Evolutionary conservation across 2,888 invertebrate species (phyloP), one percentile per base, ranked within the genome.

Genomic region (Mimachlamys varia): DNA sequence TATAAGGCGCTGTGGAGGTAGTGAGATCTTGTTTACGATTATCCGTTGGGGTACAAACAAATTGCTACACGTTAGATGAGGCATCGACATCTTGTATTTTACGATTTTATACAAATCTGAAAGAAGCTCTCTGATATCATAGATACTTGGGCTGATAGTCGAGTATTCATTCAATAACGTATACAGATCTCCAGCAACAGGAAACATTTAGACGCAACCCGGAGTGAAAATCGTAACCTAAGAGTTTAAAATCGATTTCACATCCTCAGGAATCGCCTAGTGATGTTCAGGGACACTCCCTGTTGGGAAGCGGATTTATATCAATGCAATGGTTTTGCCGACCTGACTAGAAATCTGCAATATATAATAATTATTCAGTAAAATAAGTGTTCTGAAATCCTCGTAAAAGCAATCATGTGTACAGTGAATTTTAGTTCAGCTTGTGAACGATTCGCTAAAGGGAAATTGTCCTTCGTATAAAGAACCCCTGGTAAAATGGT

Each of bases 151-250:
- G 33, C 12, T 76, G 76, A 76, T 76, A 76, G 55, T 55, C 13
- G 19, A 17, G 55, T 50, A 17, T 53, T n/a, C n/a, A 10, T 62
- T 5, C 33, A 27, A 76, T 76, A 4, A 33, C 3, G 27, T 76
- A 76, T 33, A 1, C 27, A 3, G 33, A 76, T 76, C 76, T 7
- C 33, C 27, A 4, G 0, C 76, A 27, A 33, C 22, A 76, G 33
- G 76, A 76, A 76, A 76, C 76, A 76, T 76, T 76, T 33, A 76
- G 76, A 76, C 15, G 76, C 10, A 76, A 76, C 76, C 33, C 7
- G 7, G 27, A 76, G 27, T 76, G 33, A 76, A 76, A 76, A 76
- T 27, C 10, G 15, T 33, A 33, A 76, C 33, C 15, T 76, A 0
- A 76, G 13, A 76, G 76, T 27, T 76, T 33, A 33, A 76, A 27